Conservation (phyloP, 92 coral and sea anemone genomes). For the Palythoa caribaeorum region DNA sequence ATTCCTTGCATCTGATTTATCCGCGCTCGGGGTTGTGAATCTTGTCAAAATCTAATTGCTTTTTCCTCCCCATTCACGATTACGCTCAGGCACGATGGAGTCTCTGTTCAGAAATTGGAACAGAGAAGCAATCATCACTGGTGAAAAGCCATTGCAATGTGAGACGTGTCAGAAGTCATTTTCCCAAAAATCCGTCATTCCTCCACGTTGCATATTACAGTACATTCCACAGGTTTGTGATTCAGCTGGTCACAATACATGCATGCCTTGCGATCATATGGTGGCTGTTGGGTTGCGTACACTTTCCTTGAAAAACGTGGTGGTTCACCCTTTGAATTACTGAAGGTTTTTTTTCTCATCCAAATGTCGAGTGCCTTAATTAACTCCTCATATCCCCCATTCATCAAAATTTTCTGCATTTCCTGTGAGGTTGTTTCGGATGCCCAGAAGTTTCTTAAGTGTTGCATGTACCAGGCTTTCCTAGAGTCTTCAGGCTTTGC, state of each 20-base stretch:
- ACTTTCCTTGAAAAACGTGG: neutral
- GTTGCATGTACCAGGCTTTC: neutral
- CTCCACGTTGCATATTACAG: neutral
- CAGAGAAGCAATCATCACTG: no score
- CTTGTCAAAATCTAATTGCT: no score
- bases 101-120: no score
- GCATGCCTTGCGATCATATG: constrained; percentile 1
- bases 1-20: neutral
- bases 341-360: neutral
- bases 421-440: neutral
- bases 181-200: neutral
- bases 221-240: neutral
- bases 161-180: no score
- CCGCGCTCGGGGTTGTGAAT: neutral
- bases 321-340: neutral
- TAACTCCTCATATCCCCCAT: constrained; percentile 2
- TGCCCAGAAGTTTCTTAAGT: neutral
- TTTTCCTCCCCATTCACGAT: no score
- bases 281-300: neutral
- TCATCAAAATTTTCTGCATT: neutral
- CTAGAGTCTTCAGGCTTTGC: neutral
- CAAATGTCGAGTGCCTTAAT: constrained; percentile 9
- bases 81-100: no score
- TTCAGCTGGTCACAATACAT: neutral
- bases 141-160: no score